Evolutionary conservation across 2,113 vertebrate species (phyloP).

Genomic region (Festucalex cinctus): DNA sequence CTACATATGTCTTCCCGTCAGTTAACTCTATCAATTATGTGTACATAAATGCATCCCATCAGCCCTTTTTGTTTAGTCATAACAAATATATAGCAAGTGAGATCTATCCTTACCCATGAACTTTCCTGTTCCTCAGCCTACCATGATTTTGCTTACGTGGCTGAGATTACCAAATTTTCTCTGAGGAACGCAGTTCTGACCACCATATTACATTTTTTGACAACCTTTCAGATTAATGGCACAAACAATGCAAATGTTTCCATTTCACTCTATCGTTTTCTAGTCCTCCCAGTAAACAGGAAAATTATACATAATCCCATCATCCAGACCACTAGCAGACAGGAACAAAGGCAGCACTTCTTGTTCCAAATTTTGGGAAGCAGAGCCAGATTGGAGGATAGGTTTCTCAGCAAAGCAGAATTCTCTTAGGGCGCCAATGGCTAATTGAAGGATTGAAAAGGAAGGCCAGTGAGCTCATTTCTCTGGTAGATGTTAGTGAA

Average conservation of each 20-base stretch:
- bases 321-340: constrained; percentile 44
- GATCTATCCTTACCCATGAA: constrained; percentile 30
- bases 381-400: constrained; percentile 42
- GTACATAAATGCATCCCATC: constrained; percentile 24
- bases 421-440: constrained; percentile 47
- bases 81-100: constrained; percentile 18
- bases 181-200: constrained; percentile 3
- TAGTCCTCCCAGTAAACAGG: constrained; percentile 40
- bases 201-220: constrained; percentile 17
- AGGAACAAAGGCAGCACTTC: constrained; percentile 43
- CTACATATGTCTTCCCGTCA: constrained; percentile 34
- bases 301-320: constrained; percentile 54
- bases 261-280: constrained; percentile 8
- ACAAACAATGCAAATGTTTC: constrained; percentile 21
- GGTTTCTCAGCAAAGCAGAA: constrained; percentile 50
- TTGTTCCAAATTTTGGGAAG: constrained; percentile 41
- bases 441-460: constrained; percentile 65
- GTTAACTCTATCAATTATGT: constrained; percentile 7
- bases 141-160: not conserved
- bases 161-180: constrained; percentile 27
- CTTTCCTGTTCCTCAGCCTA: constrained; percentile 14
- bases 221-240: constrained; percentile 16
- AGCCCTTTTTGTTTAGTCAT: constrained; percentile 30
- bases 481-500: constrained; percentile 63
- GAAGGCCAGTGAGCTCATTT: constrained; percentile 64